These are phyloP conservation scores for Lycodopsis pacificus DNA, from an alignment of 2,797 vertebrate species.

Conservation along the genomic window DNA sequence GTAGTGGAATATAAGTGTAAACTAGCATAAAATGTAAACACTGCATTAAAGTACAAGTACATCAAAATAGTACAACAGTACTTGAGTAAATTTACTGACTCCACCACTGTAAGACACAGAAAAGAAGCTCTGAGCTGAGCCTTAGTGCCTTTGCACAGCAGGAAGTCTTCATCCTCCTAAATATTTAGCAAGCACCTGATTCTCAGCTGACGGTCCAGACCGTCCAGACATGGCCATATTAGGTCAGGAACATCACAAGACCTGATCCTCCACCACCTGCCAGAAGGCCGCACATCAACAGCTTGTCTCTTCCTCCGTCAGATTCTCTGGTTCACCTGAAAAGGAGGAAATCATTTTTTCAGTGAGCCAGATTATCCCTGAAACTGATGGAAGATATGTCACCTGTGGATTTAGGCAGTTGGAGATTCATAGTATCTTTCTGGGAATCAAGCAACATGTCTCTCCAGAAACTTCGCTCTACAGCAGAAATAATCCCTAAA, in stretches of 20 bases:
- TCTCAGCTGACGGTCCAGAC: slow-evolving; percentile 72
- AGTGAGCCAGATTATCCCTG: slow-evolving; percentile 36
- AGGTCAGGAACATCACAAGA: slow-evolving; percentile 73
- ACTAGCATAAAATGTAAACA: background rate
- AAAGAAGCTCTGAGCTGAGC: slow-evolving; percentile 28
- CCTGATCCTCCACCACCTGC: slow-evolving; percentile 52
- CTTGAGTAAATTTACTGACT: background rate
- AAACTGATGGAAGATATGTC: slow-evolving; percentile 36
- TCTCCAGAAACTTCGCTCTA: background rate
- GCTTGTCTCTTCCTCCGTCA: slow-evolving; percentile 18
- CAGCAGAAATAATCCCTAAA: background rate
- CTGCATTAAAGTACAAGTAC: background rate
- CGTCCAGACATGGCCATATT: slow-evolving; percentile 61
- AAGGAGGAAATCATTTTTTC: slow-evolving; percentile 20
- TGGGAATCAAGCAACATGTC: slow-evolving; percentile 13
- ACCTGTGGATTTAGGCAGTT: slow-evolving; percentile 33
- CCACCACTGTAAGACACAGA: slow-evolving; percentile 6
- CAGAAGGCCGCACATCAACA: slow-evolving; percentile 35
- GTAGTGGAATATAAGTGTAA: background rate
- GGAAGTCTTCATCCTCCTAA: slow-evolving; percentile 67
- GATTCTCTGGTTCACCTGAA: slow-evolving; percentile 38
- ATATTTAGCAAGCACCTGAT: slow-evolving; percentile 78
- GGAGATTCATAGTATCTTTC: background rate
- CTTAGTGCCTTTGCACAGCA: slow-evolving; percentile 54
- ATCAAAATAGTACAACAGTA: background rate